These are phyloP conservation scores for Bombus superbus DNA, from an alignment of 1,140 invertebrate species.

Conservation along the genomic window DNA sequence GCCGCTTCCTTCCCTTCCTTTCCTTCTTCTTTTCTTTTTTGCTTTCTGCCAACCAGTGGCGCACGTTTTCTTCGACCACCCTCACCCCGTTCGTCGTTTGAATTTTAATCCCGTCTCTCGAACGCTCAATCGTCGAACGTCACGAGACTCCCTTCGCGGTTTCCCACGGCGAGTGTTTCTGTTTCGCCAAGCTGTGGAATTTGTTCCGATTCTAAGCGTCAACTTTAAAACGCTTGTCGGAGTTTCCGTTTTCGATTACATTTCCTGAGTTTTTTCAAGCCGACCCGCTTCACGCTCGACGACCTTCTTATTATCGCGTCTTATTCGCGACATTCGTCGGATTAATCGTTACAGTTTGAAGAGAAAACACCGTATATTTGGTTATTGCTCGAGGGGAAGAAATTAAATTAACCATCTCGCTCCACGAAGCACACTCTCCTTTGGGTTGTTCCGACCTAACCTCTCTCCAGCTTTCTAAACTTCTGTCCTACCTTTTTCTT, in stretches of 20 bases:
- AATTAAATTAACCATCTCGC: slow-evolving; percentile 27
- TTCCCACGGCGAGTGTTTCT: background rate
- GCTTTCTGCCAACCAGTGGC: background rate
- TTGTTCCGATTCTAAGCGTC: background rate
- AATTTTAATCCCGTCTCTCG: slow-evolving; percentile 49
- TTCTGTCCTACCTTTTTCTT: background rate
- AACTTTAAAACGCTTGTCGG: background rate
- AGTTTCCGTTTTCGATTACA: background rate
- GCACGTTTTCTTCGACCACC: slow-evolving; percentile 4
- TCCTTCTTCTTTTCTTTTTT: background rate
- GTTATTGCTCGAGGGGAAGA: background rate
- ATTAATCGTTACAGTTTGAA: background rate
- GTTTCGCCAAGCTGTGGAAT: background rate
- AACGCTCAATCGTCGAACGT: slow-evolving; percentile 44
- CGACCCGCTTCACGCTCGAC: background rate
- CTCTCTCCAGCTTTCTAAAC: background rate
- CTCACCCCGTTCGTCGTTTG: slow-evolving; percentile 20
- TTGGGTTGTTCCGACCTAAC: background rate
- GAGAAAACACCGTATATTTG: slow-evolving; percentile 9
- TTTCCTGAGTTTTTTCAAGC: background rate
- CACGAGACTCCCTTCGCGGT: background rate
- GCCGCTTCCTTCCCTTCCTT: background rate
- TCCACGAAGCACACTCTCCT: background rate
- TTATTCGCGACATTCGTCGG: too few relatives aligned
- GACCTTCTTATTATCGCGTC: background rate